These are phyloP conservation scores for Drosophila lacteicornis DNA, from an alignment of 1,140 invertebrate genomes.

Conservation along the genomic window DNA sequence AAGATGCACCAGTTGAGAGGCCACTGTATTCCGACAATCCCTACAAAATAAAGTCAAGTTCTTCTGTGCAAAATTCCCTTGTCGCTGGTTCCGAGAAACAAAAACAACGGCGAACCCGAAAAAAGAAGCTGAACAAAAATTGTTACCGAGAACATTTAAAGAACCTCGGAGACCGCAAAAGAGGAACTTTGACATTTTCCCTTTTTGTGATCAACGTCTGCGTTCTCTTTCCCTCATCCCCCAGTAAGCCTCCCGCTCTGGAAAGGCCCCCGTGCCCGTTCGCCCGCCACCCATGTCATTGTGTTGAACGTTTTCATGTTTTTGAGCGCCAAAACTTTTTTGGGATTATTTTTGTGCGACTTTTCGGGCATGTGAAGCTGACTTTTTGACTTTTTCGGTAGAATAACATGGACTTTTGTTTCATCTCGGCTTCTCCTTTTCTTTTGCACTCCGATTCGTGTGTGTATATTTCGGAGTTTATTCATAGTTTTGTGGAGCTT, in stretches of 20 bases:
- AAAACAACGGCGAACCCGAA: slow-evolving; percentile 17
- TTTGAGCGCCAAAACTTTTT: slow-evolving; percentile 78
- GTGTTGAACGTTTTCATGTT: slow-evolving; percentile 76
- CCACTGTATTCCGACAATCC: neutral
- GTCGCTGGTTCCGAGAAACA: slow-evolving; percentile 62
- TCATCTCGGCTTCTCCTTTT: slow-evolving; percentile 55
- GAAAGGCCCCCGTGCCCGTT: neutral
- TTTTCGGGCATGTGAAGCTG: slow-evolving; percentile 80
- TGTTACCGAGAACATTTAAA: slow-evolving; percentile 78
- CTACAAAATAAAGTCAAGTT: slow-evolving; percentile 27
- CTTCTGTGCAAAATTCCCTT: slow-evolving; percentile 68
- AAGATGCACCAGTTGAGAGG: neutral
- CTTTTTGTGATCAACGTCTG: slow-evolving; percentile 78
- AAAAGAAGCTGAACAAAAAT: slow-evolving; percentile 30
- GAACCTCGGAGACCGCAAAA: slow-evolving; percentile 80
- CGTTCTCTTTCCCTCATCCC: slow-evolving; percentile 28
- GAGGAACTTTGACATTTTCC: slow-evolving; percentile 82
- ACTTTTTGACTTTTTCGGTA: slow-evolving; percentile 79
- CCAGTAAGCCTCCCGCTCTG: slow-evolving; percentile 20
- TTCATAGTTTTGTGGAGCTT: slow-evolving; percentile 50
- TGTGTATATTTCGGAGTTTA: slow-evolving; percentile 20
- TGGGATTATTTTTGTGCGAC: slow-evolving; percentile 79
- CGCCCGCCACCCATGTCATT: slow-evolving; percentile 50
- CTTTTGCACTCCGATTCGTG: slow-evolving; percentile 24
- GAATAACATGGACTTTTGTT: slow-evolving; percentile 82